Evolutionary conservation across 2,113 vertebrate species (phyloP), one percentile per base, ranked within the genome.

Genomic region (Planiliza haematocheilus): DNA sequence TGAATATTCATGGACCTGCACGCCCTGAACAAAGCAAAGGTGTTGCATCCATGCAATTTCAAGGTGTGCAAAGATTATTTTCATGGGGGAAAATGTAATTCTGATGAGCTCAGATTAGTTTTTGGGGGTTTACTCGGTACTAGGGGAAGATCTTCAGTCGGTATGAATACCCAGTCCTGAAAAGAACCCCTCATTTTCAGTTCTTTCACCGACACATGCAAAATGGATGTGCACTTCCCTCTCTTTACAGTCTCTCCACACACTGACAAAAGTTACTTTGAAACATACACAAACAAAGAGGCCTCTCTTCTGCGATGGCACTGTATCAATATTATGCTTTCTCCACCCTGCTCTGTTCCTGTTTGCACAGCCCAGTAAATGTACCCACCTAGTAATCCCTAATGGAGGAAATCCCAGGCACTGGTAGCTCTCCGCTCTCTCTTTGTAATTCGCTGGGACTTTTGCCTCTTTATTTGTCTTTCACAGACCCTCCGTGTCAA

Each of bases 291-390:
- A 83, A 64, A 85, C 71, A 76, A 65, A 84, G 52, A 72, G 70
- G 55, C 46, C 61, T 71, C 67, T 83, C 17, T 57, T 70, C 55
- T 76, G 64, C 11, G 65, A 88, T 74, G 66, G 52, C 79, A 66
- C 87, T 82, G 84, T 81, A 88, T 91, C 88, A 88, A 83, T 91
- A 89, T 91, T 85, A 84, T 84, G 81, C 81, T 84, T 87, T 60
- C 82, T 80, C 82, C 81, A 82, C 82, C 80, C 88, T 82, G 50
- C 77, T 72, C 68, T 51, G 50, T 88, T 91, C 85, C 81, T 92
- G 90, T 91, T 90, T 90, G 89, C 88, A 84, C 72, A 89, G 91
- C 64, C 74, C 78, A 79, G 83, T 83, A 59, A 81, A 79, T 55
- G 80, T 73, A 78, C 77, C 78, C 82, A 78, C 83, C 80, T 79